Evolutionary conservation across 2,888 invertebrate genomes (phyloP), one percentile per base, ranked within the genome.

Genomic region (Lithosia quadra): DNA sequence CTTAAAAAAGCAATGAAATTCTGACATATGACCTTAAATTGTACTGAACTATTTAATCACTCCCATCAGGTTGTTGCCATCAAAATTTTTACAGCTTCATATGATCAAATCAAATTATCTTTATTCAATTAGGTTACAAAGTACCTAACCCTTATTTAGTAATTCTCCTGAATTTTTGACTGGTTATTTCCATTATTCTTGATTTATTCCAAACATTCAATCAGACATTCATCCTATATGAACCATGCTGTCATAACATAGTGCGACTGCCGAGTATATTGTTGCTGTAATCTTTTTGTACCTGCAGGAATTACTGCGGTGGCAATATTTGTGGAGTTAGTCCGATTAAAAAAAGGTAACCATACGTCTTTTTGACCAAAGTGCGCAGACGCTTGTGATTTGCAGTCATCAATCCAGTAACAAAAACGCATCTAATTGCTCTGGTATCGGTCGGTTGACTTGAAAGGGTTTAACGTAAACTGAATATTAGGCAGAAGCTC

Each of bases 361-460:
- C 65, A 71, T 76, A 64, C 69, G 57, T 68, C 61, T 76, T 78
- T 74, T 80, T 78, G 73, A 55, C 65, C 24, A 21, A 71, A 74
- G 69, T 78, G 72, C 72, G 82, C 74, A 72, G 70, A 67, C 72
- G 72, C 71, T 73, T 65, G 74, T 74, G 77, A 68, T 73, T 79
- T 67, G 59, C 67, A 76, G 67, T 70, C 73, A 76, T 84, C 80
- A 79, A 81, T 84, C 75, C 67, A 73, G 68, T 71, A 79, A 73
- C 77, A 79, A 83, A 79, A 78, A 76, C 78, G 76, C 75, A 77
- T 75, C 80, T 84, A 83, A 84, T 84, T 80, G 79, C 74, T 66
- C 68, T 74, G 76, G 73, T 84, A 84, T 81, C 77, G 75, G 76
- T 76, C 78, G 77, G 78, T 75, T 67, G 70, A 73, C 77, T 78